Evolutionary conservation across 2,797 vertebrate genomes (phyloP).

Genomic region (Semaprochilodus insignis): DNA sequence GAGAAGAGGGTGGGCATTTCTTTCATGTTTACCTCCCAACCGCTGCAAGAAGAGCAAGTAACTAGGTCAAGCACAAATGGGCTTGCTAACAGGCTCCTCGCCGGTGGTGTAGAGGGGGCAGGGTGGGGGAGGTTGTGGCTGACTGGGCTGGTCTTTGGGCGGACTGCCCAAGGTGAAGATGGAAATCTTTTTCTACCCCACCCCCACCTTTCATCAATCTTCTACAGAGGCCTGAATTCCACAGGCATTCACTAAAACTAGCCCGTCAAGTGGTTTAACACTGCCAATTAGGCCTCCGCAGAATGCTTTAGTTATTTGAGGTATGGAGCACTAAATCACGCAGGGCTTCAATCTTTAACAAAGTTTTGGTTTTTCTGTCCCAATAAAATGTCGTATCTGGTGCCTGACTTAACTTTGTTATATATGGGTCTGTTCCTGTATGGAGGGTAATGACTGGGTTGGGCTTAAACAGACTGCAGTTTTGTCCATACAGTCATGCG

Average conservation of each 20-base stretch:
- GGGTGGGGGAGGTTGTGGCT: slow-evolving; percentile 21
- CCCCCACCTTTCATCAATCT: slow-evolving; percentile 66
- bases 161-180: slow-evolving; percentile 64
- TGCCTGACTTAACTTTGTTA: slow-evolving; percentile 15
- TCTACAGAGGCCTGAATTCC: slow-evolving; percentile 61
- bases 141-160: slow-evolving; percentile 41
- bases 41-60: slow-evolving; percentile 71
- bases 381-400: not conserved
- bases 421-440: not conserved
- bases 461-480: not conserved
- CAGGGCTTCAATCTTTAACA: slow-evolving; percentile 63
- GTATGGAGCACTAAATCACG: slow-evolving; percentile 62
- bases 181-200: slow-evolving; percentile 62
- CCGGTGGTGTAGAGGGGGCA: slow-evolving; percentile 63
- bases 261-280: slow-evolving; percentile 61
- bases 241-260: slow-evolving; percentile 47
- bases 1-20: slow-evolving; percentile 38
- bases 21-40: slow-evolving; percentile 69
- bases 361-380: slow-evolving; percentile 29
- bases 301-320: slow-evolving; percentile 39
- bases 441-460: not conserved
- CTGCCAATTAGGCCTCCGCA: slow-evolving; percentile 67
- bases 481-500: not conserved
- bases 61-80: slow-evolving; percentile 77
- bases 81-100: slow-evolving; percentile 64